phyloP scores from a whole-genome alignment of 2,888 invertebrate species.

The Plebejus argus region DNA sequence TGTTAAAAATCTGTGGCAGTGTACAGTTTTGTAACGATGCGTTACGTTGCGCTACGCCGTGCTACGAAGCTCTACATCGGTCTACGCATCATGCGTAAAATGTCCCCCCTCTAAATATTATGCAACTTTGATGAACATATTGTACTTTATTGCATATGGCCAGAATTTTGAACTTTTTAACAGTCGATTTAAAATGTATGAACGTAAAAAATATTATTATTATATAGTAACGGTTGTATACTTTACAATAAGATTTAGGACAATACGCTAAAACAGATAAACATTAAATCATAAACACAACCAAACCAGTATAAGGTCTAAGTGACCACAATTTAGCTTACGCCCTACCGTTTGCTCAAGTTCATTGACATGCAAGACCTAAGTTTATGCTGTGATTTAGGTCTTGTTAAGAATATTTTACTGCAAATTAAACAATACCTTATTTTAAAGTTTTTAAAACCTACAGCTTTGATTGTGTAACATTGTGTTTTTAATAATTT shows the following conservation, averaged over 20 bases:
- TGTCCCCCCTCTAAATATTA: too few relatives aligned
- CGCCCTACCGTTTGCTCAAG: neutral
- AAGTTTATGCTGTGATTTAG: neutral
- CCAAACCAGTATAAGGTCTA: neutral
- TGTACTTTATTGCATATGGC: too few relatives aligned
- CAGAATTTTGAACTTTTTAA: neutral
- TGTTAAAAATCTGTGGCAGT: neutral
- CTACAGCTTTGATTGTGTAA: too few relatives aligned
- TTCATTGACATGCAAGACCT: neutral
- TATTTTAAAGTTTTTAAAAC: too few relatives aligned
- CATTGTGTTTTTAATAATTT: too few relatives aligned
- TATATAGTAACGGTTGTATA: too few relatives aligned
- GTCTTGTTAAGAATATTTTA: neutral
- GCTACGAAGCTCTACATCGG: neutral
- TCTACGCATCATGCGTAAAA: neutral
- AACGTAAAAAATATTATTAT: too few relatives aligned
- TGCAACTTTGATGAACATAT: too few relatives aligned
- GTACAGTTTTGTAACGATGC: neutral
- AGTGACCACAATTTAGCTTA: neutral
- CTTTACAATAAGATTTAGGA: too few relatives aligned
- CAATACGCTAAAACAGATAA: too few relatives aligned
- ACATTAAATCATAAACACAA: neutral
- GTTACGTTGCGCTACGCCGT: conserved; percentile 13
- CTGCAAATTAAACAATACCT: neutral
- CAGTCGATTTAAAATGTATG: too few relatives aligned